Percentiles rank a stretch among this genome's conserved stretches.
Evolutionary conservation across 2,888 invertebrate species (phyloP).

Genomic region (Microchrysa polita): DNA sequence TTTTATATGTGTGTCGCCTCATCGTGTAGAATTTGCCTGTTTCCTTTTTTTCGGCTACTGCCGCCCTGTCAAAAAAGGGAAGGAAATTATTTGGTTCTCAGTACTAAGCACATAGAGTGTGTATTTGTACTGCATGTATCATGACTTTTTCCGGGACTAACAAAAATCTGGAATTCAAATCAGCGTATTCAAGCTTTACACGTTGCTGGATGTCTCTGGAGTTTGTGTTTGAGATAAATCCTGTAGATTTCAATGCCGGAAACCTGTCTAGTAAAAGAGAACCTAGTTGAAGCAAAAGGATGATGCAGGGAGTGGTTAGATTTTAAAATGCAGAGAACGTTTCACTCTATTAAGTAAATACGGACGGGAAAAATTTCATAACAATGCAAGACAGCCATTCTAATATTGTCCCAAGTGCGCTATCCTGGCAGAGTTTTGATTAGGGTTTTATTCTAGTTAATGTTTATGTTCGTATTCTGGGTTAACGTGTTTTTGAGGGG

Average conservation of each 20-base stretch:
- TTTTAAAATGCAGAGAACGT: slow-evolving; percentile 37
- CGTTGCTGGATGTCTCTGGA: background rate
- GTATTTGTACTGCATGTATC: slow-evolving; percentile 34
- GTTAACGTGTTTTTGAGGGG: too few relatives aligned
- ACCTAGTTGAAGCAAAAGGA: background rate
- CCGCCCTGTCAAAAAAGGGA: slow-evolving; percentile 5
- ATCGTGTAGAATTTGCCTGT: too few relatives aligned
- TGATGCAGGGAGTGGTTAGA: background rate
- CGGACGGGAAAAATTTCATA: slow-evolving; percentile 38
- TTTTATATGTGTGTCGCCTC: too few relatives aligned
- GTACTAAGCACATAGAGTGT: background rate
- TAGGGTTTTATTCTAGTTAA: background rate
- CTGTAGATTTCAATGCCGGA: slow-evolving; percentile 22
- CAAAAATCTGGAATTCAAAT: slow-evolving; percentile 32
- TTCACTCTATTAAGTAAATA: slow-evolving; percentile 38
- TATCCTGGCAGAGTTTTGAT: background rate
- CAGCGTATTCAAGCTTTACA: slow-evolving; percentile 12
- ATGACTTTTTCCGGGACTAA: slow-evolving; percentile 7
- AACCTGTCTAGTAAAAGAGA: slow-evolving; percentile 1
- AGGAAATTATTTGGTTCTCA: slow-evolving; percentile 39
- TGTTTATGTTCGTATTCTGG: too few relatives aligned
- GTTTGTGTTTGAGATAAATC: slow-evolving; percentile 8
- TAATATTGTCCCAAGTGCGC: slow-evolving; percentile 12
- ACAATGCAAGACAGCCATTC: slow-evolving; percentile 19
- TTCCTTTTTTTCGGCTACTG: background rate